Conservation (phyloP, 53 echinoderm and acorn worm genomes). For the Arbacia lixula region DNA sequence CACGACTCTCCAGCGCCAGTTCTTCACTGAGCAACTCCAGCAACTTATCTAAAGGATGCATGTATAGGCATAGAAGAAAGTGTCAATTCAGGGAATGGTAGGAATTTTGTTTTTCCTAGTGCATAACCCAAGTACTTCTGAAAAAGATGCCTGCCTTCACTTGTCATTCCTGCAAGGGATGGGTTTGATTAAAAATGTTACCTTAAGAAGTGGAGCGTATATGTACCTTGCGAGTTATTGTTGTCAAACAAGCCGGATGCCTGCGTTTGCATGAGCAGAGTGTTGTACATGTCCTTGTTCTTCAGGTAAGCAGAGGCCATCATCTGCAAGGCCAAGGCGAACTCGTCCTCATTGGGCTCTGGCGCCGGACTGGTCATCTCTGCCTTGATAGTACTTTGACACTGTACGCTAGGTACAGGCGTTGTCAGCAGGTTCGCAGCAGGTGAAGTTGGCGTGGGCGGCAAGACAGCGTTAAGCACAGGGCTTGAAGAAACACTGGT, state of each 20-base stretch:
- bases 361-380: constrained; percentile 12
- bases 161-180: background rate
- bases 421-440: background rate
- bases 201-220: background rate
- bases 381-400: background rate
- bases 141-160: background rate
- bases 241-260: background rate
- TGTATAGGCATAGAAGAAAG: constrained; percentile 30
- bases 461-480: constrained; percentile 27
- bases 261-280: constrained; percentile 31
- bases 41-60: constrained; percentile 13
- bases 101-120: background rate
- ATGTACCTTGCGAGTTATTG: constrained; percentile 5
- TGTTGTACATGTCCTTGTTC: constrained; percentile 51
- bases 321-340: constrained; percentile 34
- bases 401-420: background rate
- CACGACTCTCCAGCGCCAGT: background rate
- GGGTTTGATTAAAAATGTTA: background rate
- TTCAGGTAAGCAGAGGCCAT: constrained; percentile 29
- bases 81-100: no score
- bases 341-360: background rate
- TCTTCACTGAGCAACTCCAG: constrained; percentile 1
- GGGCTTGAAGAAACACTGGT: no score
- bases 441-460: constrained; percentile 33
- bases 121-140: background rate